These are phyloP conservation scores for Lasioglossum calceatum DNA, from an alignment of 2,888 invertebrate species.

Conservation along the genomic window DNA sequence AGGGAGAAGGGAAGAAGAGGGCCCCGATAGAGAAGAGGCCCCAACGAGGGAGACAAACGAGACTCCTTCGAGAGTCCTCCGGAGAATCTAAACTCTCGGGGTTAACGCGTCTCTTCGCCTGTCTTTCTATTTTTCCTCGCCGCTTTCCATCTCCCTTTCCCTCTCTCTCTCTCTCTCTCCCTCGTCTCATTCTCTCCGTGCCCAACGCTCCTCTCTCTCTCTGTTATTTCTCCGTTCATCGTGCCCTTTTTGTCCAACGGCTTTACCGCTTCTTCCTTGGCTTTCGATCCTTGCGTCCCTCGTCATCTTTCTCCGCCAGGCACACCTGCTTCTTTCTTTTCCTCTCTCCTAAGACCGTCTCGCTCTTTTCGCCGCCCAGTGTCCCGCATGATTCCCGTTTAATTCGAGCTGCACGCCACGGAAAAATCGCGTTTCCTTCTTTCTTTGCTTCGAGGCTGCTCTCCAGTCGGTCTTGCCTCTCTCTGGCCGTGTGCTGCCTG, in stretches of 20 bases:
- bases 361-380: slow-evolving; percentile 21
- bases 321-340: slow-evolving; percentile 43
- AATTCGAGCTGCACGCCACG: not conserved
- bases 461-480: not conserved
- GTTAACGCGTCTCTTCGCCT: slow-evolving; percentile 63
- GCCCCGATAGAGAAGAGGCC: slow-evolving; percentile 44
- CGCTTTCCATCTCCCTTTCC: slow-evolving; percentile 10
- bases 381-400: slow-evolving; percentile 13
- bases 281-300: slow-evolving; percentile 27
- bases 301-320: slow-evolving; percentile 46
- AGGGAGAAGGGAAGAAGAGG: slow-evolving; percentile 45
- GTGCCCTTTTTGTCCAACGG: slow-evolving; percentile 38
- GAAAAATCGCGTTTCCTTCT: slow-evolving; percentile 33
- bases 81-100: slow-evolving; percentile 66
- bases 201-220: not conserved
- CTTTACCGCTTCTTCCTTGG: slow-evolving; percentile 25
- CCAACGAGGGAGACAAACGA: slow-evolving; percentile 70
- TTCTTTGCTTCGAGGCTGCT: not conserved
- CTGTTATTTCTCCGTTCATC: slow-evolving; percentile 32
- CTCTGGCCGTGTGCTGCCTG: not conserved
- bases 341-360: not conserved
- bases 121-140: slow-evolving; percentile 55
- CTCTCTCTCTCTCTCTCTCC: not conserved
- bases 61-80: slow-evolving; percentile 57
- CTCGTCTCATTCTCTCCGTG: slow-evolving; percentile 11